phyloP scores from a whole-genome alignment of 2,797 vertebrate species.

The Notoglanidium macrostoma region DNA sequence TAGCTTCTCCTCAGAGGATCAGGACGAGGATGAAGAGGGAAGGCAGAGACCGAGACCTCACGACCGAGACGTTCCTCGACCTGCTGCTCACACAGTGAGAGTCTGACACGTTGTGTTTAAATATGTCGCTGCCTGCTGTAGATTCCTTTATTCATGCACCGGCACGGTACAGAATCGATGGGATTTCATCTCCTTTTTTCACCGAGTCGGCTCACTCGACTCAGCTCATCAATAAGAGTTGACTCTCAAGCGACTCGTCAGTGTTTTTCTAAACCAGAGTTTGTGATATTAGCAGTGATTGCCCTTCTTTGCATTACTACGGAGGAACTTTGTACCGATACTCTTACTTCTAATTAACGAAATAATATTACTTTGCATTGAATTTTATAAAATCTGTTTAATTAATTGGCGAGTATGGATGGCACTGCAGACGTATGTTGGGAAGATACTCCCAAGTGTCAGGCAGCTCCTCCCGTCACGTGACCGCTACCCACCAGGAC shows the following conservation, averaged over 20 bases:
- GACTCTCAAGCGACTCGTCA: background rate
- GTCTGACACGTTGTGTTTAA: background rate
- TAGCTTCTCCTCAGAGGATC: conserved; percentile 44
- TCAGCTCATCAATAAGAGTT: background rate
- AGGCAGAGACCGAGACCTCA: conserved; percentile 35
- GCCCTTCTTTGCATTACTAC: no score
- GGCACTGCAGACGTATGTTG: no score
- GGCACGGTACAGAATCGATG: no score
- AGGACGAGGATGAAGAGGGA: conserved; percentile 35
- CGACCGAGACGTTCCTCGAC: conserved; percentile 2
- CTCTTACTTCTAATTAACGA: no score
- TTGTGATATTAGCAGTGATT: background rate
- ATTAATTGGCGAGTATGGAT: no score
- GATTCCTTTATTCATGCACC: background rate
- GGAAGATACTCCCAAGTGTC: no score
- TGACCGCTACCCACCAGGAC: no score
- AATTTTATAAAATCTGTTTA: no score
- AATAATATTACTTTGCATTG: background rate
- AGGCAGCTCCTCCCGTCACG: no score
- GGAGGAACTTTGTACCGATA: no score
- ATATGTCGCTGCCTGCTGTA: background rate
- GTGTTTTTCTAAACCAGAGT: background rate
- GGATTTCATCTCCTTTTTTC: background rate
- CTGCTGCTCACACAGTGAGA: conserved; percentile 45
- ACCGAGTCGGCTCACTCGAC: background rate